Percentiles rank a stretch among this genome's conserved stretches.
Conservation (phyloP, 2,888 invertebrate species). For the Dione juno region DNA sequence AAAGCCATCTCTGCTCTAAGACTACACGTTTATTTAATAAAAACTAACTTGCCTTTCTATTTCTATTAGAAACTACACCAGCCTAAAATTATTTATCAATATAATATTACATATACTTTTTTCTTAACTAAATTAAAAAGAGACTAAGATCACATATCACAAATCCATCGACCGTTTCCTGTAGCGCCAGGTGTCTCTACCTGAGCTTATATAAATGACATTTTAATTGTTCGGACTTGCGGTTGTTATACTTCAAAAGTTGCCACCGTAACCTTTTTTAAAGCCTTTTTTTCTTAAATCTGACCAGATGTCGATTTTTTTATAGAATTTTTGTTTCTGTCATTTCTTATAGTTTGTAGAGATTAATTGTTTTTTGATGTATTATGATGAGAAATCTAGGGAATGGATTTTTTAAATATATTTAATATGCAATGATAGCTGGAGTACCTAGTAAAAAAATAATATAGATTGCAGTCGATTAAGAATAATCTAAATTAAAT, state of each 20-base stretch:
- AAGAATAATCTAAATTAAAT: too few relatives aligned
- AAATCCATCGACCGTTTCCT: constrained; percentile 43
- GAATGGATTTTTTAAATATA: background rate
- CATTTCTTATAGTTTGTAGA: constrained; percentile 2
- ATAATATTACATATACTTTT: too few relatives aligned
- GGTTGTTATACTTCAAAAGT: background rate
- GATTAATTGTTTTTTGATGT: background rate
- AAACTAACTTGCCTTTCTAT: too few relatives aligned
- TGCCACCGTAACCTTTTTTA: constrained; percentile 12
- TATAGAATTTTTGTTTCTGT: background rate
- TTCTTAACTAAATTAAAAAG: constrained; percentile 18
- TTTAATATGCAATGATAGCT: too few relatives aligned
- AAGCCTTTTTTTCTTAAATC: background rate
- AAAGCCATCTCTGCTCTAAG: too few relatives aligned
- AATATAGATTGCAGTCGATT: too few relatives aligned
- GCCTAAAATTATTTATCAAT: too few relatives aligned
- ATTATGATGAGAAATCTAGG: background rate
- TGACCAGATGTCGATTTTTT: constrained; percentile 18
- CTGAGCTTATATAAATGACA: background rate
- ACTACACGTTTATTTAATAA: too few relatives aligned
- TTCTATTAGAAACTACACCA: too few relatives aligned
- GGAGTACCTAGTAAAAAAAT: too few relatives aligned
- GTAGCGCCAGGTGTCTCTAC: constrained; percentile 33
- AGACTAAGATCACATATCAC: constrained; percentile 34
- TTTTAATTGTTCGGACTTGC: constrained; percentile 24